Evolutionary conservation across 2,888 invertebrate genomes (phyloP).

Genomic region (Ceratothoa steindachneri): DNA sequence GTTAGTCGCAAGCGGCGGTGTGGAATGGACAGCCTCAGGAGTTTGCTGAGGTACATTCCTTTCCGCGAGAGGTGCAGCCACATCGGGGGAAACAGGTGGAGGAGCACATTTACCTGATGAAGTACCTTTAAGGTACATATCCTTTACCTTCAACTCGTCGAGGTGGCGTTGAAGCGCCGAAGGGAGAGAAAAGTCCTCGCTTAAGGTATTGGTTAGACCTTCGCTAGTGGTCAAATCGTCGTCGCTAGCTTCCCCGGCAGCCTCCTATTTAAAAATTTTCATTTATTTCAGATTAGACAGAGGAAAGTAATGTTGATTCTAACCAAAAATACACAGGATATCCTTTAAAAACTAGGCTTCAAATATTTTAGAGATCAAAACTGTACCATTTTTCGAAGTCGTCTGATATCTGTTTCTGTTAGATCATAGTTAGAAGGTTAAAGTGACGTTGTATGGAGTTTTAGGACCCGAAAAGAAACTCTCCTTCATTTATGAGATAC

Average conservation of each 20-base stretch:
- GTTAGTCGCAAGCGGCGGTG: constrained; percentile 1
- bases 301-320: no score
- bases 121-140: constrained; percentile 17
- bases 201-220: constrained; percentile 30
- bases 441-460: no score
- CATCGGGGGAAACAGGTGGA: constrained; percentile 11
- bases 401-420: no score
- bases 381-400: no score
- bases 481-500: no score
- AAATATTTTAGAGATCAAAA: no score
- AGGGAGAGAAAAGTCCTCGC: constrained; percentile 39
- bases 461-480: no score
- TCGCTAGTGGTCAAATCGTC: constrained; percentile 36
- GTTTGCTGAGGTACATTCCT: not conserved
- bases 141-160: constrained; percentile 38
- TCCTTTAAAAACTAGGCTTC: no score
- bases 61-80: not conserved
- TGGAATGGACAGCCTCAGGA: not conserved
- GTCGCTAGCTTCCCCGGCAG: constrained; percentile 29
- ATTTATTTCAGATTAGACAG: not conserved
- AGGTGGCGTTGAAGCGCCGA: constrained; percentile 34
- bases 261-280: constrained; percentile 28
- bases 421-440: no score
- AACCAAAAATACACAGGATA: no score
- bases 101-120: not conserved